Evolutionary conservation across 30 jellyfish, hydroid and myxozoan species (phyloP), one percentile per base, ranked within the genome.

Genomic region (Turritopsis dohrnii): DNA sequence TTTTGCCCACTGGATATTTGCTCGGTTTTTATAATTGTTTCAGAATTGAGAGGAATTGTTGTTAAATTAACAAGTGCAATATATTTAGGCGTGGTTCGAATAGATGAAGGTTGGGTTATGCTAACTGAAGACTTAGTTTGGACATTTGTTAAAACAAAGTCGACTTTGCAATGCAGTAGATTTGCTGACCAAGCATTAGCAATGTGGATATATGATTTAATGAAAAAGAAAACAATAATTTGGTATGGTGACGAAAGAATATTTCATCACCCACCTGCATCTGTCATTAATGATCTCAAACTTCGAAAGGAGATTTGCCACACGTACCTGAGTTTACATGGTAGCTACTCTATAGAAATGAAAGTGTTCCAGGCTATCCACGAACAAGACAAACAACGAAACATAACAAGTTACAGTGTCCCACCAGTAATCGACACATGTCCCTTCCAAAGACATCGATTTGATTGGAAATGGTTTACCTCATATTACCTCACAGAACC

Each of bases 171-270:
- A 74, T 89, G 96, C 84, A 91, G 85, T 74, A 89, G 85, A 75
- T 89, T 54, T 74, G 96, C 88, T 4, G 96, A 89, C 86, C 96
- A 89, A 81, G 96, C 96, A 1, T 84, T 89, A 41, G 96, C 96
- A 52, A 89, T 89, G 94, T 89, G 96, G 96, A 84, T 89, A 19
- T 89, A 89, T 80, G 76, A 79, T 21, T 65, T 89, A 28, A 89
- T 89, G 96, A 89, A 81, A 54, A 80, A 21, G 87, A 81, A 75
- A 79, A 86, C 88, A 5, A 86, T 89, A 73, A 81, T 87, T 60
- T 89, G 96, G 96, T 89, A 83, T 41, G 96, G 94, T 17, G 96
- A 89, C 74, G 26, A 71, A 16, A 84, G 96, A 20, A 88, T 89
- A 20, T 87, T 79, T 22, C 96, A 89, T 71, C 94, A 89, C 54